Evolutionary conservation across 2,113 vertebrate species (phyloP).

Genomic region (human): GRCh38 chr12:77485501-77486000

Average conservation of each 20-base stretch:
- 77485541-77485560: slow-evolving; percentile 69
- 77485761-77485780: background rate
- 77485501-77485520: slow-evolving; percentile 67
- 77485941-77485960: slow-evolving; percentile 67
- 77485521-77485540: slow-evolving; percentile 57
- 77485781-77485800: background rate
- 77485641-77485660: slow-evolving; percentile 56
- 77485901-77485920: slow-evolving; percentile 41
- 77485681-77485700: slow-evolving; percentile 11
- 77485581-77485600: background rate
- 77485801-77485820: background rate
- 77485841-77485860: background rate
- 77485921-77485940: slow-evolving; percentile 36
- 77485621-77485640: slow-evolving; percentile 22
- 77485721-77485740: background rate
- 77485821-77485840: background rate
- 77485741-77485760: background rate
- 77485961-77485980: slow-evolving; percentile 45
- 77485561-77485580: slow-evolving; percentile 47
- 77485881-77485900: slow-evolving; percentile 52
- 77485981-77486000: slow-evolving; percentile 61
- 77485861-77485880: slow-evolving; percentile 52
- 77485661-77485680: background rate
- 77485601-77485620: background rate
- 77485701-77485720: slow-evolving; percentile 25